Evolutionary conservation across 2,888 invertebrate genomes (phyloP).

Genomic region (Alsophila aescularia): DNA sequence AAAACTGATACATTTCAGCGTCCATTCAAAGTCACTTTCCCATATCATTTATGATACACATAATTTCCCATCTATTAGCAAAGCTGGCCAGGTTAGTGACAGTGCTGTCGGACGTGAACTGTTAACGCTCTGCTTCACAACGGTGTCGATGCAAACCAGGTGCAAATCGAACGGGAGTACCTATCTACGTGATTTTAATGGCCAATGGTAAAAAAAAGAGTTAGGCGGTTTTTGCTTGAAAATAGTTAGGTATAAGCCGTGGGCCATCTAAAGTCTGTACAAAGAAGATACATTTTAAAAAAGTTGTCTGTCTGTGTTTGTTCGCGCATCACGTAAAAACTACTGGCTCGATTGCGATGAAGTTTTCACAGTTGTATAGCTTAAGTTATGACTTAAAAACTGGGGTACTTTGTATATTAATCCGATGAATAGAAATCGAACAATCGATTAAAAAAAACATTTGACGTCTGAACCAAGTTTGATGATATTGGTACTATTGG

Average conservation of each 20-base stretch:
- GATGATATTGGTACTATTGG: no score
- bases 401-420: no score
- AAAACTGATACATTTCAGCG: slow-evolving; percentile 8
- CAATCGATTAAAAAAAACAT: no score
- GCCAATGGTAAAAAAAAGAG: slow-evolving; percentile 9
- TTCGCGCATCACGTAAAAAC: no score
- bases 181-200: slow-evolving; percentile 22
- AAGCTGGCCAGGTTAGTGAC: slow-evolving; percentile 29
- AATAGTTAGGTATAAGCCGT: not conserved
- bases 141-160: slow-evolving; percentile 42
- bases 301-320: no score
- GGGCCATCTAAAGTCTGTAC: no score
- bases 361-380: no score
- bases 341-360: no score
- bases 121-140: slow-evolving; percentile 68
- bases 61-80: slow-evolving; percentile 9
- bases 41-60: slow-evolving; percentile 3
- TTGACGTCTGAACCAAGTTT: no score
- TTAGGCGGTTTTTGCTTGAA: not conserved
- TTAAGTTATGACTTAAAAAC: no score
- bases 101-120: slow-evolving; percentile 48
- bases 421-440: no score
- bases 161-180: slow-evolving; percentile 31
- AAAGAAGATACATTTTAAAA: no score
- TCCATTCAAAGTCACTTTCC: not conserved